phyloP scores from a whole-genome alignment of 1,140 invertebrate species.

The Drosophila rufa region DNA sequence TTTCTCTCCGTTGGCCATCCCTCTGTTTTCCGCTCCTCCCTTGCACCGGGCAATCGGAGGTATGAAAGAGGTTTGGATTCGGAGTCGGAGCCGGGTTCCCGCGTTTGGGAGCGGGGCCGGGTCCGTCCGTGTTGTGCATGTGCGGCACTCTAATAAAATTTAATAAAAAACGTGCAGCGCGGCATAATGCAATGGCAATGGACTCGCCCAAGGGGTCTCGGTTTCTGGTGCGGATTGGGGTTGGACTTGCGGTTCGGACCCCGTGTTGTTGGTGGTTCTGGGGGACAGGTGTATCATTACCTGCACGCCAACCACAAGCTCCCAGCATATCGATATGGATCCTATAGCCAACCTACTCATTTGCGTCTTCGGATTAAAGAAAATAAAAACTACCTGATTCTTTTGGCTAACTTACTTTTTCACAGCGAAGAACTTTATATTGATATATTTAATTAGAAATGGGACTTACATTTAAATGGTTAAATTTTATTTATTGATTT shows the following conservation, averaged over 20 bases:
- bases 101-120: background rate
- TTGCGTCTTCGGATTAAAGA: constrained; percentile 55
- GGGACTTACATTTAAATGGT: too few species aligned
- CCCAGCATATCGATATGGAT: constrained; percentile 71
- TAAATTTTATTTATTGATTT: too few species aligned
- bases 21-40: background rate
- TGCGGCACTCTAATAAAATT: constrained; percentile 79
- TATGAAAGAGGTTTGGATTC: constrained; percentile 40
- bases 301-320: constrained; percentile 61
- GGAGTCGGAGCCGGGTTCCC: constrained; percentile 4
- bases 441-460: too few species aligned
- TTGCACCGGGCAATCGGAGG: constrained; percentile 13
- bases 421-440: background rate
- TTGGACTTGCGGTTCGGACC: background rate
- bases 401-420: background rate
- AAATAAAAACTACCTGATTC: background rate
- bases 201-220: constrained; percentile 26
- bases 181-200: constrained; percentile 76
- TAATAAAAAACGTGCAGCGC: constrained; percentile 80
- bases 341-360: constrained; percentile 63
- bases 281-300: constrained; percentile 37
- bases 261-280: background rate
- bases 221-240: background rate
- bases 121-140: constrained; percentile 56
- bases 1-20: constrained; percentile 18